Evolutionary conservation across 2,888 invertebrate species (phyloP).

Genomic region (Troilus luridus): DNA sequence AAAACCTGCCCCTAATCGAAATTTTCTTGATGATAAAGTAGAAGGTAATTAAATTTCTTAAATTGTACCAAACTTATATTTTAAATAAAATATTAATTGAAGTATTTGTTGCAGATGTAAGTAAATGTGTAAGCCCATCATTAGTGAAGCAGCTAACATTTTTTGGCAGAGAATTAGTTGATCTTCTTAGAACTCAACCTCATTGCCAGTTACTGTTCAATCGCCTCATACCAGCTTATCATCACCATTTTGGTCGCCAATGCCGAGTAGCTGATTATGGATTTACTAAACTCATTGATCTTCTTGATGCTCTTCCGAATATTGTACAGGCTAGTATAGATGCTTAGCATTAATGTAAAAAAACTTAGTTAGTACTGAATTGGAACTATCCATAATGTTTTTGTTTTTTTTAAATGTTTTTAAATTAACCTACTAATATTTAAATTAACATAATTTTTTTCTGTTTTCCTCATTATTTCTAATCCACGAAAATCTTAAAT

Average conservation of each 20-base stretch:
- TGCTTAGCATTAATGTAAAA: not conserved
- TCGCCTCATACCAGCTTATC: slow-evolving; percentile 95
- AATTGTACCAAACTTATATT: not conserved
- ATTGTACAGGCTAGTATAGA: slow-evolving; percentile 80
- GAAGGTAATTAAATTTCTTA: slow-evolving; percentile 42
- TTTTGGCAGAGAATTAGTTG: slow-evolving; percentile 89
- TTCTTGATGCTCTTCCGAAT: slow-evolving; percentile 89
- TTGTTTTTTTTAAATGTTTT: not conserved
- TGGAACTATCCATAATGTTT: not conserved
- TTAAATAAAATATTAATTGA: not conserved
- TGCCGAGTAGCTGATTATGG: slow-evolving; percentile 97
- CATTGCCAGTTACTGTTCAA: slow-evolving; percentile 86
- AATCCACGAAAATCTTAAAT: too few species aligned
- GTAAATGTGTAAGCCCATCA: slow-evolving; percentile 73
- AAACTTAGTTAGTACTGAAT: not conserved
- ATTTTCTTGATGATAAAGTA: slow-evolving; percentile 64
- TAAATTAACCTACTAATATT: too few species aligned
- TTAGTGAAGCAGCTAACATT: slow-evolving; percentile 82
- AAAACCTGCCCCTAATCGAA: slow-evolving; percentile 67
- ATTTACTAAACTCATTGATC: slow-evolving; percentile 91
- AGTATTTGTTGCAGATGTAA: slow-evolving; percentile 49
- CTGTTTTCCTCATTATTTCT: too few species aligned
- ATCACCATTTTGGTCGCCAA: slow-evolving; percentile 96
- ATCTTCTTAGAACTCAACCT: slow-evolving; percentile 85
- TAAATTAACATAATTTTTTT: too few species aligned